Conservation (phyloP, 64 coral and sea anemone species). For the Actinia tenebrosa region DNA sequence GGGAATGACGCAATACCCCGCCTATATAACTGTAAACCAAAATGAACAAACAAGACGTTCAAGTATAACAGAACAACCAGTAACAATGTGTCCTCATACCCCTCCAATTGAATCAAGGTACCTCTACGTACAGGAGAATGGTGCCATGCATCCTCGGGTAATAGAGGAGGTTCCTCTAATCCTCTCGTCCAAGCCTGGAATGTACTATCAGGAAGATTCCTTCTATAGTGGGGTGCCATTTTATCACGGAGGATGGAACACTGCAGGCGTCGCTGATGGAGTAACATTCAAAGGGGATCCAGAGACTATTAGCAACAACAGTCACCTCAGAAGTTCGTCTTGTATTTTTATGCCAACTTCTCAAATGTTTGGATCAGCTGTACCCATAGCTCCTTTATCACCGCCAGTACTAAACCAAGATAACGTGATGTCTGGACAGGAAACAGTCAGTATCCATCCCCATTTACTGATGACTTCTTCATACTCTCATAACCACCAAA, state of each 20-base stretch:
- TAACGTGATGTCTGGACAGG: constrained; percentile 23
- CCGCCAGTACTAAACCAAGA: background rate
- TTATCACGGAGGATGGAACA: constrained; percentile 32
- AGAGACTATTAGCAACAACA: constrained; percentile 23
- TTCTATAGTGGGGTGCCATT: constrained; percentile 27
- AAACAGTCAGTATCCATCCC: constrained; percentile 42
- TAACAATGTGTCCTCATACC: too few species aligned
- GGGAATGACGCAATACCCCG: constrained; percentile 8
- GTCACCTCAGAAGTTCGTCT: constrained; percentile 34
- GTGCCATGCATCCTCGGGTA: constrained; percentile 7
- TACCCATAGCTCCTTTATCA: constrained; percentile 29
- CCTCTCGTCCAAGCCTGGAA: constrained; percentile 26
- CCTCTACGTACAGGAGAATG: constrained; percentile 27
- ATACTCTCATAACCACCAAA: constrained; percentile 33
- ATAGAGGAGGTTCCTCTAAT: constrained; percentile 30
- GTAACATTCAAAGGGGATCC: constrained; percentile 3
- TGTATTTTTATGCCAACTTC: constrained; percentile 52
- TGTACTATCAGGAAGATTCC: constrained; percentile 38
- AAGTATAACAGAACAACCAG: constrained; percentile 19
- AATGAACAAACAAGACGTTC: constrained; percentile 5
- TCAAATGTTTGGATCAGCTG: constrained; percentile 35
- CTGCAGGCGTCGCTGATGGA: constrained; percentile 13
- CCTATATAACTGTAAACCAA: background rate
- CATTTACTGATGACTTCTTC: constrained; percentile 49
- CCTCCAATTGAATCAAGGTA: constrained; percentile 7